Percentiles rank a stretch among this genome's conserved stretches.
Conservation (phyloP, 2,797 vertebrate species). For the Oceanodroma leucorhoa region DNA sequence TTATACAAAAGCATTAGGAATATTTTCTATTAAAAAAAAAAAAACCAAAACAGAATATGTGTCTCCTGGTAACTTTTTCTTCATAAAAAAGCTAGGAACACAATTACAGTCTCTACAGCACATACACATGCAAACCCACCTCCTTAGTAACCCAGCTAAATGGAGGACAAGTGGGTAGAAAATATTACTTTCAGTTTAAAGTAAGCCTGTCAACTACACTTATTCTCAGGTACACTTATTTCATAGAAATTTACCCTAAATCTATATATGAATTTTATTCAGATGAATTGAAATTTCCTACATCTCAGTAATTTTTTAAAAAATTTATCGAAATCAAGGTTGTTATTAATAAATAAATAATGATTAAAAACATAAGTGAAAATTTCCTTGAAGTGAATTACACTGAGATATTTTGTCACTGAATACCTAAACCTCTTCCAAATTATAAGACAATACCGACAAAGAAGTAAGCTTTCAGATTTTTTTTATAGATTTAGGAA, state of each 20-base stretch:
- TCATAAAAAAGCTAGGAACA: background rate
- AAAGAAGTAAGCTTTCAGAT: background rate
- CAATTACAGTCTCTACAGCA: background rate
- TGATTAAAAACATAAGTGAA: background rate
- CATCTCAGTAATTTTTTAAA: rapidly evolving
- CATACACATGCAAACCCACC: rapidly evolving
- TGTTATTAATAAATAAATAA: background rate
- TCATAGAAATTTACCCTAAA: background rate
- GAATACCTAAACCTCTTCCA: background rate
- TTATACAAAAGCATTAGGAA: background rate
- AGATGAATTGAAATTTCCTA: background rate
- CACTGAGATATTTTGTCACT: background rate
- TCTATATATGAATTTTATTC: background rate
- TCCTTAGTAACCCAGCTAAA: background rate
- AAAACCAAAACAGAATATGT: background rate
- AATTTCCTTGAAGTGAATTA: background rate
- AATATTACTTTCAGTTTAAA: background rate
- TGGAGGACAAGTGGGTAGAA: background rate
- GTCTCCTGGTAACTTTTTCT: background rate
- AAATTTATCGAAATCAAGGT: background rate
- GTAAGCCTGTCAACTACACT: background rate
- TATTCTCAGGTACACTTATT: background rate
- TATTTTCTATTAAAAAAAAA: background rate
- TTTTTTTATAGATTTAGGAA: background rate
- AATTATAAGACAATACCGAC: background rate